Percentiles rank a stretch among this genome's conserved stretches.
phyloP scores from a whole-genome alignment of 2,113 vertebrate species.

The Neogobius melanostomus region DNA sequence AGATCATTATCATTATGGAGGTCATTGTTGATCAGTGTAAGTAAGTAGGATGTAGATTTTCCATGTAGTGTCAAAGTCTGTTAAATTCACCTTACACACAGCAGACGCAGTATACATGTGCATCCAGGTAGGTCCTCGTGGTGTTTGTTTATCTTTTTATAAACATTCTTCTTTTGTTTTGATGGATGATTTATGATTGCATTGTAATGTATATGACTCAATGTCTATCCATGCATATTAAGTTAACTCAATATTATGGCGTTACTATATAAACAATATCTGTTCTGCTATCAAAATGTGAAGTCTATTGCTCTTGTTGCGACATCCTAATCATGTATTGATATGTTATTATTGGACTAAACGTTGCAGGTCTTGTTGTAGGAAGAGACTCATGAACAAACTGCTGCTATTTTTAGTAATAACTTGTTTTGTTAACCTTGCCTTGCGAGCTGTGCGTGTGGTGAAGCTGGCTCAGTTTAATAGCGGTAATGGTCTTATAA shows the following conservation, averaged over 20 bases:
- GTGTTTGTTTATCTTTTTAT: background rate
- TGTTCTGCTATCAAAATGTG: constrained; percentile 1
- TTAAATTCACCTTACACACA: background rate
- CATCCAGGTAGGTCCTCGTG: background rate
- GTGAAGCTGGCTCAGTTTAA: constrained; percentile 46
- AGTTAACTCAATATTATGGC: background rate
- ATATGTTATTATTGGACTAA: constrained; percentile 16
- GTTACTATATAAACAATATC: background rate
- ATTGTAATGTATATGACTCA: background rate
- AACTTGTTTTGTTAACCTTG: constrained; percentile 35
- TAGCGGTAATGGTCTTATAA: constrained; percentile 46
- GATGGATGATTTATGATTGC: background rate
- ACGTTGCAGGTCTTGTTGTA: constrained; percentile 8
- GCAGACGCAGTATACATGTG: background rate
- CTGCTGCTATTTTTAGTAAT: constrained; percentile 38
- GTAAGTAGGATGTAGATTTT: background rate
- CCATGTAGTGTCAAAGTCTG: background rate
- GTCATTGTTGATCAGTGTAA: background rate
- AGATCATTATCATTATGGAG: too few species aligned
- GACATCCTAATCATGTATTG: background rate
- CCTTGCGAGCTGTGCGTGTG: constrained; percentile 16
- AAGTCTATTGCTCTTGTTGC: background rate
- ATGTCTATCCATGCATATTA: too few species aligned
- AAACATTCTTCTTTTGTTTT: background rate
- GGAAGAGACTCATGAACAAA: constrained; percentile 18